These are phyloP conservation scores for Styela plicata DNA, from an alignment of 23 tunicate species.

Conservation along the genomic window DNA sequence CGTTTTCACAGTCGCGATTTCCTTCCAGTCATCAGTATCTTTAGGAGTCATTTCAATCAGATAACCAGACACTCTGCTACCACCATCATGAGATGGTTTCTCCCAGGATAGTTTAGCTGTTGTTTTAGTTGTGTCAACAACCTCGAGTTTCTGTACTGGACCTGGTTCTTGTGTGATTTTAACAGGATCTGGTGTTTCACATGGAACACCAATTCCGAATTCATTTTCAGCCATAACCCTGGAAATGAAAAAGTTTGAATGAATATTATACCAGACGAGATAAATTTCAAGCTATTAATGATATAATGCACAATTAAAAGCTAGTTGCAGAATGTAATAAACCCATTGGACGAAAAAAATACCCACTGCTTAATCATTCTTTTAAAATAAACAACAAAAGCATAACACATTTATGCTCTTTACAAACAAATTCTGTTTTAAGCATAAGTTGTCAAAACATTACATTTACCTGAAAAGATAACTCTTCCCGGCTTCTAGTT, in stretches of 20 bases:
- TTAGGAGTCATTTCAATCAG: constrained; percentile 63
- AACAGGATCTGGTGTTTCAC: constrained; percentile 36
- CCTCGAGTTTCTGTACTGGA: constrained; percentile 21
- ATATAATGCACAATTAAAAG: too few species aligned
- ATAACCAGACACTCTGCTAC: constrained; percentile 77
- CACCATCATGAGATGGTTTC: constrained; percentile 79
- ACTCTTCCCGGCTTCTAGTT: constrained; percentile 34
- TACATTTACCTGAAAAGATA: constrained; percentile 32
- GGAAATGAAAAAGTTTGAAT: too few species aligned
- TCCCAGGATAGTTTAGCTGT: constrained; percentile 65
- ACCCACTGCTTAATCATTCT: too few species aligned
- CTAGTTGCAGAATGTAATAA: too few species aligned
- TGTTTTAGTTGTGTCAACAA: constrained; percentile 15
- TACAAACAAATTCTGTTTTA: too few species aligned
- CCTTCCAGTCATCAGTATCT: constrained; percentile 71
- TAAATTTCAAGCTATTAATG: too few species aligned
- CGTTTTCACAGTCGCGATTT: constrained; percentile 51
- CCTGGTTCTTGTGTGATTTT: constrained; percentile 39
- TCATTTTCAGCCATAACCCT: constrained; percentile 44
- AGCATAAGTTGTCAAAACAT: too few species aligned
- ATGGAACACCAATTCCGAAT: constrained; percentile 34
- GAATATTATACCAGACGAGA: too few species aligned
- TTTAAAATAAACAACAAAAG: too few species aligned
- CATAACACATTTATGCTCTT: too few species aligned
- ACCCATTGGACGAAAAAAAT: too few species aligned